Base-by-base conservation (phyloP, 2,113 vertebrate genomes). In the Epinephelus fuscoguttatus region DNA sequence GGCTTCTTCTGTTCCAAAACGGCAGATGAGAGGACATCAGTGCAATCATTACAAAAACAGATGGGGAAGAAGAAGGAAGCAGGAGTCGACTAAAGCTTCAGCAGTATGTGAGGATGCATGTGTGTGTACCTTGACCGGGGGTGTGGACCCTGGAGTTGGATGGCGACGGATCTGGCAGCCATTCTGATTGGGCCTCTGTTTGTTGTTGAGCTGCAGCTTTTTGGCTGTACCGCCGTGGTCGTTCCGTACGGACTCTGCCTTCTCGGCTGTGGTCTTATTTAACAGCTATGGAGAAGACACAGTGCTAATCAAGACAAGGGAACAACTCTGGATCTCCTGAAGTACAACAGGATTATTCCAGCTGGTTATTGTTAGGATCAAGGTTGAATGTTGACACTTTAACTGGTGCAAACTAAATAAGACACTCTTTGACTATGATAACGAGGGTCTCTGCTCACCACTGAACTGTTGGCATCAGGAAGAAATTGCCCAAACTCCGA, bases 401-500 rank as follows among this genome's bases (percentile, higher is more conserved):
- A 45, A 60, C 70, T n/a, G 27, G 17, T 14, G 10, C 14, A 23
- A 17, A 62, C 1, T 13, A 19, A 55, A 42, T 18, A 25, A 25
- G n/a, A 42, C 12, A 62, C 42, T 25, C 13, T 47, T 50, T 37
- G 8, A 53, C 27, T 63, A 11, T 12, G 4, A 50, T 15, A 1
- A 18, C 9, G 9, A n/a, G 19, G 17, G 19, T 14, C 12, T 55
- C 3, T n/a, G 3, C 97, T 97, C 88, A 99, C 98, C 95, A 97
- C 97, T 4, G 98, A 99, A 87, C 97, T 99, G 94, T 99, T 99
- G 87, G 98, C 98, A 55, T 99, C 98, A 0, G 98, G 98, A 25
- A 99, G 94, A 93, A 99, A 99, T 78, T 99, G 98, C 4, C 98
- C 98, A 0, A 99, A 99, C 86, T 99, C 98, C 0, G 98, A 99